phyloP scores from a whole-genome alignment of 2,797 vertebrate species.

The Diglossa cyanea region DNA sequence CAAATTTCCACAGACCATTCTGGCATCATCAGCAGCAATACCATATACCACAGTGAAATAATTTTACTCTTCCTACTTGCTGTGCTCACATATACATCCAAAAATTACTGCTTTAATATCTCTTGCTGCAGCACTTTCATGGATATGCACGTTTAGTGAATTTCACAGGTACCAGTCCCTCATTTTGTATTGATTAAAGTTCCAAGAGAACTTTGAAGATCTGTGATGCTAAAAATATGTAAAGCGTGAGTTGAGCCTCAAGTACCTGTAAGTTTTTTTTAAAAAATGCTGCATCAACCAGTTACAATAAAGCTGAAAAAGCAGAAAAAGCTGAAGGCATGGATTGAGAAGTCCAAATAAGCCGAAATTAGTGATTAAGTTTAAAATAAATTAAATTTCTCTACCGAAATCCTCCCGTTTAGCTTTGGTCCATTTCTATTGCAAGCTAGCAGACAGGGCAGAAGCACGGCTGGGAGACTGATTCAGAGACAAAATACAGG shows the following conservation, averaged over 20 bases:
- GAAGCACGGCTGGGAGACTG: rapidly evolving
- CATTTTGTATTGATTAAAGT: not conserved
- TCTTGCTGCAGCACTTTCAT: not conserved
- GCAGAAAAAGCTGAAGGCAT: not conserved
- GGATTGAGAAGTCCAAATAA: not conserved
- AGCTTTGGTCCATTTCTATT: rapidly evolving
- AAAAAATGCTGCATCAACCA: not conserved
- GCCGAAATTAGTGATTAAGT: not conserved
- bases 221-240: not conserved
- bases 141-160: not conserved
- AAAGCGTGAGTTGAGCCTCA: not conserved
- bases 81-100: not conserved
- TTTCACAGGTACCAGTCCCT: not conserved
- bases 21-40: not conserved
- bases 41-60: not conserved
- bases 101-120: not conserved
- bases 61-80: not conserved
- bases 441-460: rapidly evolving
- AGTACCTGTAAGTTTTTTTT: not conserved
- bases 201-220: not conserved
- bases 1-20: not conserved
- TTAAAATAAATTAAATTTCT: not conserved
- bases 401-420: not conserved
- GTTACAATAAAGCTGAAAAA: not conserved
- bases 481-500: rapidly evolving